Base-by-base conservation (phyloP, 2,888 invertebrate species). In the Diaprepes abbreviatus region DNA sequence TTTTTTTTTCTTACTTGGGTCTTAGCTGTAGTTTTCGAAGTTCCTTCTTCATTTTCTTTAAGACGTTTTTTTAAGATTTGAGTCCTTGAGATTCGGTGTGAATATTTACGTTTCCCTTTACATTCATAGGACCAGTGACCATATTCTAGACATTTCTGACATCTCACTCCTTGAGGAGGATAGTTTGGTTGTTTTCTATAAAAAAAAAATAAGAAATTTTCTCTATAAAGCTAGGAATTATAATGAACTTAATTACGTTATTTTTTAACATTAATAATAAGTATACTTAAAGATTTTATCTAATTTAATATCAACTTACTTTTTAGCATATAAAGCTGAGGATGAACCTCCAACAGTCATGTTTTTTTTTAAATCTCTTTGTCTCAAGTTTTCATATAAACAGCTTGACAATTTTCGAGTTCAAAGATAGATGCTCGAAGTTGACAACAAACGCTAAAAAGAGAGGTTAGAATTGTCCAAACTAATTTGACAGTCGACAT, bases 71-170 rank as follows among this genome's bases (percentile, higher is more conserved):
- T 92, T 73, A 97, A 84, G 70, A 92, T 89, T 75, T 92, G 90
- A 0, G 96, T 94, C 63, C 96, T 89, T 0, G 96, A 95, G 3
- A 91, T 90, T 66, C 96, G 89, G 76, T 94, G 91, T 3, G 95
- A 86, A 83, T 92, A 93, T 85, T 97, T 97, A 71, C 96, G 88
- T 84, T 96, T 96, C 10, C 93, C 93, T 75, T 90, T 94, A 81
- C 97, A 97, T 83, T 96, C 94, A 79, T 94, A 97, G 70, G 95
- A 96, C 95, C 96, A 97, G 82, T 97, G 97, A 0, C 97, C 97
- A 79, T 90, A 90, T 84, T 96, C 93, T 52, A 96, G 85, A 81
- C 97, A 97, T 85, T 96, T 97, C 83, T 97, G 97, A 82, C 97
- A 97, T 19, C 93, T 89, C 70, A 93, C 89, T 9, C 92, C 92